These are phyloP conservation scores for Helarctos malayanus DNA, from an alignment of 2,797 vertebrate genomes.

Conservation along the genomic window DNA sequence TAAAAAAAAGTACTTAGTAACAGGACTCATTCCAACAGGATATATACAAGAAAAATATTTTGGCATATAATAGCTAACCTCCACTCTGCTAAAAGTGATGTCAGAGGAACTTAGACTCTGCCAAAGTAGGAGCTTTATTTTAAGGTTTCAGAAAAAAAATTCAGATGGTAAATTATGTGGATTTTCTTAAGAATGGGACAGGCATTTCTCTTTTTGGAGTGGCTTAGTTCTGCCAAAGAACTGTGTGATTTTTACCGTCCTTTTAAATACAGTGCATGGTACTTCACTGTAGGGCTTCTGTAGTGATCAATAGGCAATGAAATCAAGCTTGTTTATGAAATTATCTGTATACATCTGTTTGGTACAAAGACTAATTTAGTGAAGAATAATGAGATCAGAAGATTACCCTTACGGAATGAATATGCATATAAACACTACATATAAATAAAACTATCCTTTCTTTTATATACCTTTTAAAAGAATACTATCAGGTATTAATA, in stretches of 20 bases:
- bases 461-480: not conserved
- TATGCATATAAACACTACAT: not conserved
- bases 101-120: slow-evolving; percentile 56
- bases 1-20: slow-evolving; percentile 63
- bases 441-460: slow-evolving; percentile 24
- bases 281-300: not conserved
- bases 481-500: not conserved
- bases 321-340: slow-evolving; percentile 19
- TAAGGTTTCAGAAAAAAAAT: slow-evolving; percentile 68
- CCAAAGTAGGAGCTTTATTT: slow-evolving; percentile 66
- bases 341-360: not conserved
- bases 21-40: slow-evolving; percentile 67
- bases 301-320: not conserved
- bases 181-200: slow-evolving; percentile 65
- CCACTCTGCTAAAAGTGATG: slow-evolving; percentile 69
- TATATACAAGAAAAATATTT: slow-evolving; percentile 74
- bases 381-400: not conserved
- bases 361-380: slow-evolving; percentile 30
- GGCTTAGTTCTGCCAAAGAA: slow-evolving; percentile 48
- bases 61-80: slow-evolving; percentile 71
- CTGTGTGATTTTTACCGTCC: not conserved
- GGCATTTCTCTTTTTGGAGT: slow-evolving; percentile 24
- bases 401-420: not conserved
- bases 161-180: slow-evolving; percentile 60
- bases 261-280: not conserved